Conservation (phyloP, 2,797 vertebrate genomes). For the Selene dorsalis region DNA sequence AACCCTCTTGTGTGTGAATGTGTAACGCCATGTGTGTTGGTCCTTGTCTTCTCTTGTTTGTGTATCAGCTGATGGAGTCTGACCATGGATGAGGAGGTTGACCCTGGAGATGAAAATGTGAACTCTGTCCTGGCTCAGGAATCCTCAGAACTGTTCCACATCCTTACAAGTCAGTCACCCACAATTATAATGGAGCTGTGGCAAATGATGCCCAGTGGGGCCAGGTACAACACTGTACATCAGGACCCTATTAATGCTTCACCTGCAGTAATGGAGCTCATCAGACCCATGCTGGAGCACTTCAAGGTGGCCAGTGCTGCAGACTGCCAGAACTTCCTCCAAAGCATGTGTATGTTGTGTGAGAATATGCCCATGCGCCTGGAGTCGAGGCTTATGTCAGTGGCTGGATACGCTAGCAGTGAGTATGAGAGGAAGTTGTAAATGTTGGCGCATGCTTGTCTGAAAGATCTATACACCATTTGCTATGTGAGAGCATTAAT, state of each 20-base stretch:
- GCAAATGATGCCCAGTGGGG: constrained; percentile 64
- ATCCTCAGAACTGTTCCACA: constrained; percentile 74
- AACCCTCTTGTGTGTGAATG: neutral
- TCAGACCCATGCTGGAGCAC: constrained; percentile 74
- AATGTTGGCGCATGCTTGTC: neutral
- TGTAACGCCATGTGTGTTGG: neutral
- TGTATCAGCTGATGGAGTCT: constrained; percentile 71
- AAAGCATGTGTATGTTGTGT: constrained; percentile 82
- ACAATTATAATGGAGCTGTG: constrained; percentile 69
- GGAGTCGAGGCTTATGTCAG: constrained; percentile 86
- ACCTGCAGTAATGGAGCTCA: neutral
- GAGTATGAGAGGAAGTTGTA: constrained; percentile 35
- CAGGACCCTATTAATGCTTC: neutral
- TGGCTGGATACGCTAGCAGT: constrained; percentile 70
- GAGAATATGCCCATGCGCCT: constrained; percentile 86
- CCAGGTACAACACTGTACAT: neutral
- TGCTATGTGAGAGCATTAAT: neutral
- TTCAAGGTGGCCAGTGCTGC: constrained; percentile 61
- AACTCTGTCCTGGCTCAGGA: constrained; percentile 65
- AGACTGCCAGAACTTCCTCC: constrained; percentile 83
- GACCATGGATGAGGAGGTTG: constrained; percentile 74
- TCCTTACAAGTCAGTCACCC: constrained; percentile 70
- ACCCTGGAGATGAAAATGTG: constrained; percentile 55
- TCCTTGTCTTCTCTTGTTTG: constrained; percentile 10
- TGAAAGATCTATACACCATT: neutral